A percentile compares a stretch with the other conserved stretches of the same genome.
phyloP scores from a whole-genome alignment of 92 coral and sea anemone genomes.

The Meandrina meandrites region DNA sequence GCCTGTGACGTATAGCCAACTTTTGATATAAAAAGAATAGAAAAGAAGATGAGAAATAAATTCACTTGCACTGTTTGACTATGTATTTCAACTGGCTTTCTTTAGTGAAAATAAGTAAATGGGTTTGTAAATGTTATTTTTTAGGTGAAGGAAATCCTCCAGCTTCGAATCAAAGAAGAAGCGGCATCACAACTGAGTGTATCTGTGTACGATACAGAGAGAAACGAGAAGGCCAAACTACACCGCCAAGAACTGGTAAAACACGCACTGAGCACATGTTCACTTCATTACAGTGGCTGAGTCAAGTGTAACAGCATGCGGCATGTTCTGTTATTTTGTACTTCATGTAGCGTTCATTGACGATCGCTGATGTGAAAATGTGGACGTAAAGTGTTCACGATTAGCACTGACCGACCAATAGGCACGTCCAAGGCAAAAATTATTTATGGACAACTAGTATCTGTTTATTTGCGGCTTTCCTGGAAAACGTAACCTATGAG shows the following conservation, averaged over 20 bases:
- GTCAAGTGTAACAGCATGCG: not conserved
- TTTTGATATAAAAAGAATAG: not conserved
- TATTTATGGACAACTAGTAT: not conserved
- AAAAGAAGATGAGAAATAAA: no score
- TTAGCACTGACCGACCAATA: not conserved
- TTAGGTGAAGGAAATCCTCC: conserved; percentile 91
- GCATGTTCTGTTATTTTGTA: not conserved
- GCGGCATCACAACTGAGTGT: conserved; percentile 90
- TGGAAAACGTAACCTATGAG: not conserved
- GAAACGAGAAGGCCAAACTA: conserved; percentile 95
- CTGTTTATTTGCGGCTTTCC: not conserved
- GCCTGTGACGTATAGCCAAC: not conserved
- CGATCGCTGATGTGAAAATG: not conserved
- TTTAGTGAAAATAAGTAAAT: not conserved
- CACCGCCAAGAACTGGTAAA: conserved; percentile 92
- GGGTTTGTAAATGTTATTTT: not conserved
- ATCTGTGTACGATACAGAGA: conserved; percentile 96
- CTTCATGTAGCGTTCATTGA: not conserved
- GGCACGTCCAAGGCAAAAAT: not conserved
- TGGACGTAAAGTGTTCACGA: not conserved
- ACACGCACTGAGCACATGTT: no score
- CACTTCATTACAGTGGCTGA: not conserved
- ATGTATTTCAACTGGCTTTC: no score
- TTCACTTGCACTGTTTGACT: no score
- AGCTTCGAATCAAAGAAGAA: conserved; percentile 93